Base-by-base conservation (phyloP, 2,113 vertebrate species). In the Phalacrocorax aristotelis region DNA sequence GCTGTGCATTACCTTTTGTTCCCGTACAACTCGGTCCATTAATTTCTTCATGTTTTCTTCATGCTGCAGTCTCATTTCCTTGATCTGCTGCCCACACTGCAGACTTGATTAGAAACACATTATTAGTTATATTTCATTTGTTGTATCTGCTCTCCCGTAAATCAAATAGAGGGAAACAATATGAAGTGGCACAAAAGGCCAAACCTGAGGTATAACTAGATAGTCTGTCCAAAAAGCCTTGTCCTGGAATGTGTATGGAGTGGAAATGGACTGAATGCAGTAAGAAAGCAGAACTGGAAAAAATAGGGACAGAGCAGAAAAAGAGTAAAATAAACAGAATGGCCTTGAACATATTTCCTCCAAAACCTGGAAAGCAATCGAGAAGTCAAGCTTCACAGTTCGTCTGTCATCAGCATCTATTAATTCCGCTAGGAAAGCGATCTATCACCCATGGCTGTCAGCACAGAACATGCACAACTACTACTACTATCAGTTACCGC, bases 31-130 rank as follows among this genome's bases (percentile, higher is more conserved):
- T 55, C 98, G 97, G 92, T 98, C 98, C 97, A 98, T 98, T 97
- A 99, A 84, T 52, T 96, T 98, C 97, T 98, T 99, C 79, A 98
- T 98, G 90, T 96, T 98, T 94, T 99, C 99, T 97, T 99, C 99
- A 95, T 99, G 99, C 25, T 99, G 99, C 10, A 98, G 97, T 94
- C 98, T 99, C 91, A 99, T 98, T 84, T 99, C 99, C 91, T 98
- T 98, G 87, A 99, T 99, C 97, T 99, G 99, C 52, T 99, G 99
- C 75, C 98, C 99, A 97, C 99, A 99, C 98, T 99, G 99, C 98
- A 99, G 99, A 97, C 99, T 99, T 97, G 97, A 96, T 96, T 62
- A 96, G 78, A 95, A 96, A 97, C 71, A 93, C 12, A 75, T 40
- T 40, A 75, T 90, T 60, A 97, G 85, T 89, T 77, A 80, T 23